These are phyloP conservation scores for Pycnomerus fuliginosus DNA, from an alignment of 2,888 invertebrate species.

Conservation along the genomic window DNA sequence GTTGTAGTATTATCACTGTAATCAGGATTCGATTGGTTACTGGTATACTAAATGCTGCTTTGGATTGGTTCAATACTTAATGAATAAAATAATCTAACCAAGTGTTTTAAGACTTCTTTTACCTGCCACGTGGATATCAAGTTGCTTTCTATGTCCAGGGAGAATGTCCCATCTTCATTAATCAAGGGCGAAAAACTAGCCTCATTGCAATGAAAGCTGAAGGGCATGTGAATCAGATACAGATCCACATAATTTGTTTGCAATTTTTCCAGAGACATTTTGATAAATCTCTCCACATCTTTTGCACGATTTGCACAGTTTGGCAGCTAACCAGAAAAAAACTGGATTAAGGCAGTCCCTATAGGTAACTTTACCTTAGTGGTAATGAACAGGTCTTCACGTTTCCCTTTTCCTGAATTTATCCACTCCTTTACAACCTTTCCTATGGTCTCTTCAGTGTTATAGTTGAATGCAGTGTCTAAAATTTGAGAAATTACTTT, in stretches of 20 bases:
- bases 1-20: no score
- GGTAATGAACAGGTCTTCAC: constrained; percentile 75
- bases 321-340: constrained; percentile 59
- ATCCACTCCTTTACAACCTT: constrained; percentile 67
- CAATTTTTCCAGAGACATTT: constrained; percentile 63
- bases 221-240: constrained; percentile 77
- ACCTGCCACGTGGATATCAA: constrained; percentile 72
- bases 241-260: constrained; percentile 73
- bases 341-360: not conserved
- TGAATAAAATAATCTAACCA: no score
- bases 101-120: constrained; percentile 34
- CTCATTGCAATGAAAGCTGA: constrained; percentile 62
- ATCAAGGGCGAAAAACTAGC: constrained; percentile 57
- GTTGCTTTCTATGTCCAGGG: constrained; percentile 63
- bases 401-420: constrained; percentile 60
- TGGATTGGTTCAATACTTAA: no score
- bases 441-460: constrained; percentile 76
- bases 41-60: no score
- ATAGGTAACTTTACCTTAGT: constrained; percentile 64
- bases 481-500: constrained; percentile 1
- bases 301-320: constrained; percentile 66
- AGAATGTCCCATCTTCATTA: constrained; percentile 61
- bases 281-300: constrained; percentile 66
- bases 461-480: constrained; percentile 79
- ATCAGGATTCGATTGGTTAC: no score